Base-by-base conservation (phyloP, 2,113 vertebrate genomes). In the Eptesicus fuscus region DNA sequence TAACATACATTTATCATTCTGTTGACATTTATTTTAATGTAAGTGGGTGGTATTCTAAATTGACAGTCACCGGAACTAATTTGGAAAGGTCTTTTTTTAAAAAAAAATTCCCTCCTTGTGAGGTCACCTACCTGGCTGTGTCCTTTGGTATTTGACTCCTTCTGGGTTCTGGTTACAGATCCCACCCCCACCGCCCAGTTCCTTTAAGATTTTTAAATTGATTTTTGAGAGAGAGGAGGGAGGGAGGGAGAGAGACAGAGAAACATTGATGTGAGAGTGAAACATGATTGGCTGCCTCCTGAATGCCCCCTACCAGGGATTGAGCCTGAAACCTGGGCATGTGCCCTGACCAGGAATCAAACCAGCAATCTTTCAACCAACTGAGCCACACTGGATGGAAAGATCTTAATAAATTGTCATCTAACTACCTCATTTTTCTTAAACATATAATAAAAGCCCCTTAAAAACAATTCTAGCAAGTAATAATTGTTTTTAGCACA, bases 1-100 rank as follows among this genome's bases (percentile, higher is more conserved):
- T 18, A 74, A 91, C 12, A 85, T 1, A 6, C 32, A 76, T 63
- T 79, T 88, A 80, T 76, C 20, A n/a, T 84, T 89, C 77, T 85
- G 17, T 23, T 93, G 71, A 85, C 35, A 93, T 84, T 94, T 83
- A 93, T 73, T 87, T 91, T 88, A 94, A 83, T 65, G 4, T 69
- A 82, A 83, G 9, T 61, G 18, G 63, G 65, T 77, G 12, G 8
- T 91, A 4, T 90, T 92, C 49, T 92, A 86, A 71, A 73, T 59
- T 80, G 61, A 95, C 37, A 88, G 7, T 73, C 59, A 88, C 22
- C 47, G 83, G 82, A 95, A 76, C 51, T 56, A 16, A 94, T 28
- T 3, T 88, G 49, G 82, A 95, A 47, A 42, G 37, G 53, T 82
- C 70, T 71, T 69, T 37, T 37, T 63, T 63, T 7, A 13, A 63